Conservation (phyloP, 2,888 invertebrate species). For the Linnaemya tessellans region DNA sequence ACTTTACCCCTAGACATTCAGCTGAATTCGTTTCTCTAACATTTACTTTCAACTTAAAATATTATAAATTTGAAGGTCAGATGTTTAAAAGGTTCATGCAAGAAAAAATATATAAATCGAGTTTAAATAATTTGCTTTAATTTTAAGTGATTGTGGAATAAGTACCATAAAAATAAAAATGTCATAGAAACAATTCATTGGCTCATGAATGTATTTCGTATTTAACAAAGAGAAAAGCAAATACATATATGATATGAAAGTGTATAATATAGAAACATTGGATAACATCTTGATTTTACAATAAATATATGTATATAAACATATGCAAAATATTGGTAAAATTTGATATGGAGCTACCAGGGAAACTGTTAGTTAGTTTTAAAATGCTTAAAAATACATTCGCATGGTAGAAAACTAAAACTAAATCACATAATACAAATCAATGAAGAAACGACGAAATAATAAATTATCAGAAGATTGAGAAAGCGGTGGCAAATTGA, state of each 20-base stretch:
- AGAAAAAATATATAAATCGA: conserved; percentile 49
- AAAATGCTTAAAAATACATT: not conserved
- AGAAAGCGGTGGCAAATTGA: conserved; percentile 31
- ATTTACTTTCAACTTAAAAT: not conserved
- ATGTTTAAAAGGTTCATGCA: conserved; percentile 60
- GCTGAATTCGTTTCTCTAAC: not conserved
- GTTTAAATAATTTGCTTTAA: conserved; percentile 51
- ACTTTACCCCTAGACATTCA: not conserved
- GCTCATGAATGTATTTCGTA: not conserved
- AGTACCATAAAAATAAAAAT: conserved; percentile 19
- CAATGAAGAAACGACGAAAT: conserved; percentile 15
- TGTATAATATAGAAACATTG: not conserved
- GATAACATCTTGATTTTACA: conserved; percentile 3
- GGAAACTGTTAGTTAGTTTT: conserved; percentile 37
- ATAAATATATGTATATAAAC: not conserved
- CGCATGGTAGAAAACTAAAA: conserved; percentile 4
- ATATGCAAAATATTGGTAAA: conserved; percentile 14
- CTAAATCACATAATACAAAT: not conserved
- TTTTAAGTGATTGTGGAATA: conserved; percentile 31
- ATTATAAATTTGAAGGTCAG: conserved; percentile 10
- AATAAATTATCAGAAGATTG: conserved; percentile 6
- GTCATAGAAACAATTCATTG: conserved; percentile 1
- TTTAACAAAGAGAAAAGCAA: conserved; percentile 1
- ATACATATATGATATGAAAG: conserved; percentile 19
- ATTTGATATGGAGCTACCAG: conserved; percentile 44